Base-by-base conservation (phyloP, 2,888 invertebrate genomes). In the Cephus runcator region DNA sequence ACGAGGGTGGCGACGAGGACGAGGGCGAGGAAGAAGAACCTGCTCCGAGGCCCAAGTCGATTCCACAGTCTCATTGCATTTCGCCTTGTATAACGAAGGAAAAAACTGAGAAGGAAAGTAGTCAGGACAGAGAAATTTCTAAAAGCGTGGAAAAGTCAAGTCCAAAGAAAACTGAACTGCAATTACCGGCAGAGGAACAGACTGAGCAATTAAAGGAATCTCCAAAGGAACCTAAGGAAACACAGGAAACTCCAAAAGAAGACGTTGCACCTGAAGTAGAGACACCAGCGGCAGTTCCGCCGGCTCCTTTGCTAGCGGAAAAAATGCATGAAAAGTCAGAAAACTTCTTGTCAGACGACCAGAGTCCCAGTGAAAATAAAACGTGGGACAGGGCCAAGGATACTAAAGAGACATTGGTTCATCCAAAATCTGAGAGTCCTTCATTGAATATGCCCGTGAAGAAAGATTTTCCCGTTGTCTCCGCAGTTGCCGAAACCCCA, bases 1-100 rank as follows among this genome's bases (percentile, higher is more conserved):
- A 91, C 79, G 91, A 90, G 73, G 91, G 90, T 4, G 91, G 91
- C 0, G 92, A 92, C 77, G 91, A 92, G 71, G 91, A 91, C 75
- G 92, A 92, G 40, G 91, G 91, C 0, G 91, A 92, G 56, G 91
- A 89, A 68, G 90, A 89, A 33, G 89, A 91, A 73, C 87, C 87
- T 75, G 85, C 86, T 75, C 85, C 87, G 33, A 83, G 84, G 36
- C 77, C 86, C 12, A 88, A 87, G 77, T 84, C 85, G 4, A 85
- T 85, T 71, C 79, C 83, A 4, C 86, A 82, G 69, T 81, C 82
- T 73, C 79, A 83, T 15, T 79, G 79, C 6, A 79, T 82, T 34
- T 78, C 82, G 1, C 75, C 79, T n/a, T 77, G 81, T 34, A 77
- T 78, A 15, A 81, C 76, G 33, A 69, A 73, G 36, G 83, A 84